Percentiles rank a stretch among this genome's conserved stretches.
Conservation (phyloP, 53 echinoderm and acorn worm genomes). For the Paelopatides confundens region DNA sequence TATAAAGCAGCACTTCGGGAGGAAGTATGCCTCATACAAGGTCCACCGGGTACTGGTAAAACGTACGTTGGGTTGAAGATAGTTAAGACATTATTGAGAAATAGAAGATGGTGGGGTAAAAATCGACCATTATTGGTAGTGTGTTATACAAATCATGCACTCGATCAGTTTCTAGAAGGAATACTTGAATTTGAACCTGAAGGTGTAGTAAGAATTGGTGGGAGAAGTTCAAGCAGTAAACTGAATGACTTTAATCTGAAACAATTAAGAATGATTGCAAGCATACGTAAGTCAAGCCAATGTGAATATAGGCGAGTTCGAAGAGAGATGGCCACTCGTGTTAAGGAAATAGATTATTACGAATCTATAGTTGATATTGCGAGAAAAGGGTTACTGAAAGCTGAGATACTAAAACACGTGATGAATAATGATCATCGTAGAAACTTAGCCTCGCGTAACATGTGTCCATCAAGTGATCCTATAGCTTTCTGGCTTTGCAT, state of each 20-base stretch:
- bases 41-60: conserved; percentile 93
- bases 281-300: neutral
- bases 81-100: conserved; percentile 74
- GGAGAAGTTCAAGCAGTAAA: conserved; percentile 71
- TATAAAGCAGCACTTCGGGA: conserved; percentile 75
- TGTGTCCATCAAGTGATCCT: neutral
- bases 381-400: conserved; percentile 57
- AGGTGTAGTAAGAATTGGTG: conserved; percentile 80
- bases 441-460: conserved; percentile 2
- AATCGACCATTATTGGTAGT: conserved; percentile 79
- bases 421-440: no score
- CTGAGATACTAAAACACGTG: no score
- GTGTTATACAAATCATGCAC: conserved; percentile 96
- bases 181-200: conserved; percentile 53
- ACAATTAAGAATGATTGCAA: conserved; percentile 40
- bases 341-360: conserved; percentile 24
- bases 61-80: conserved; percentile 93
- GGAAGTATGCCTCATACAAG: conserved; percentile 90
- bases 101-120: conserved; percentile 54
- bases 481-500: conserved; percentile 14
- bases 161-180: conserved; percentile 97
- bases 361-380: conserved; percentile 48
- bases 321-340: conserved; percentile 27
- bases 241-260: conserved; percentile 65
- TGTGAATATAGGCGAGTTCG: conserved; percentile 22